Evolutionary conservation across 1,140 invertebrate species (phyloP), one percentile per base, ranked within the genome.

Genomic region (Calephelis virginiensis): DNA sequence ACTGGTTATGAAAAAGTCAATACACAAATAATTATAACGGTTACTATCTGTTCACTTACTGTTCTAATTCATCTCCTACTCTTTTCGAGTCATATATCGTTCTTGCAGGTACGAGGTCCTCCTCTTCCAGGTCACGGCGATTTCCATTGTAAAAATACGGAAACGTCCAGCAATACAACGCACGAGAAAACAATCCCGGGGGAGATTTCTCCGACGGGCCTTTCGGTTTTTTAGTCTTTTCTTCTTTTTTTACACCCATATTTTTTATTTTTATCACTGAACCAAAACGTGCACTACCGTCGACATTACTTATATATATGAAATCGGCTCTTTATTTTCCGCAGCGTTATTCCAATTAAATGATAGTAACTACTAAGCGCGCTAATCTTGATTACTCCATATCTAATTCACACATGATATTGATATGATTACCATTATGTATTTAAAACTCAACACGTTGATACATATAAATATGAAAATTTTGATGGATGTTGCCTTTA

Each of bases 81-180:
- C 53, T 49, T 75, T 93, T 92, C 5, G 94, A 94, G 12, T 90
- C 73, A 74, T 94, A 93, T 4, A 74, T 69, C 66, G 92, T 88
- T 45, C 93, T 91, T 5, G 94, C 92, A 61, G 92, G 92, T 73
- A 93, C 94, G 12, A 96, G 85, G 85, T 96, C 95, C 48, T 92
- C 85, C 48, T 94, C 84, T 75, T 94, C 94, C 40, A 96, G 80
- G 72, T 96, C 94, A 61, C 94, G 91, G 63, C 89, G 87, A 68
- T 92, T 93, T 10, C 94, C 95, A 50, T 92, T 80, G 82, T 92
- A 94, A 74, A 95, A 95, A 8, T 93, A 86, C 38, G 93, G 93
- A 48, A 95, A 81, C 47, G 93, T 92, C 93, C 94, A 95, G 71
- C 94, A 93, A 71, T 76, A 91, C 68, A 86, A 73, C 8, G 86